phyloP scores from a whole-genome alignment of 2,113 vertebrate genomes.

The Cololabis saira region DNA sequence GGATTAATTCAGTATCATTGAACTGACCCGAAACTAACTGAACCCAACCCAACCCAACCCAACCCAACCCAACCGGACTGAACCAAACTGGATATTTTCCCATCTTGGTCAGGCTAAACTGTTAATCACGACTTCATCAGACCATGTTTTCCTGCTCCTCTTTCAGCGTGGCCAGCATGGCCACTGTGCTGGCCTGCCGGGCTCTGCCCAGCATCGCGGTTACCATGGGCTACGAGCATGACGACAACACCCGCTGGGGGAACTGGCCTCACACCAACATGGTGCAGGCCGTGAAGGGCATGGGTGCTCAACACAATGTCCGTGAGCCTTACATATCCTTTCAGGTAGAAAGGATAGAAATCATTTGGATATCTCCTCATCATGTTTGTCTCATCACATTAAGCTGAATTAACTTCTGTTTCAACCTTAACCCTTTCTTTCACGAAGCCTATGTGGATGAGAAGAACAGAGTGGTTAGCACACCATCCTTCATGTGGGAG shows the following conservation, averaged over 20 bases:
- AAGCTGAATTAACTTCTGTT: neutral
- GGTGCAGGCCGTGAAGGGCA: slow-evolving; percentile 78
- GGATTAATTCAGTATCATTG: too few relatives aligned
- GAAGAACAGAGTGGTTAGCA: slow-evolving; percentile 83
- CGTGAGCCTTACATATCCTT: slow-evolving; percentile 83
- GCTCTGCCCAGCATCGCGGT: slow-evolving; percentile 77
- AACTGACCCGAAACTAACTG: too few relatives aligned
- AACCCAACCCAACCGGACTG: too few relatives aligned
- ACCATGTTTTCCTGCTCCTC: neutral
- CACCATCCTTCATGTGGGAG: slow-evolving; percentile 83
- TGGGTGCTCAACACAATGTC: slow-evolving; percentile 75
- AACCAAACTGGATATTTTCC: too few relatives aligned
- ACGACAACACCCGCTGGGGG: slow-evolving; percentile 77
- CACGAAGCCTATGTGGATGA: slow-evolving; percentile 79
- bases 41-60: too few relatives aligned
- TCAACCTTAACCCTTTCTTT: slow-evolving; percentile 62
- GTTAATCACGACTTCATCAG: too few relatives aligned
- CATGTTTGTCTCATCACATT: neutral
- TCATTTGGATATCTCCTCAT: neutral
- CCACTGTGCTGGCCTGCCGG: slow-evolving; percentile 75
- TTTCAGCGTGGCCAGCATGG: slow-evolving; percentile 77
- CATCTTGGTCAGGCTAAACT: too few relatives aligned
- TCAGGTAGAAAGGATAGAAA: neutral
- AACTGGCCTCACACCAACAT: slow-evolving; percentile 78
- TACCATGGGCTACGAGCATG: slow-evolving; percentile 78